phyloP scores from a whole-genome alignment of 2,888 invertebrate genomes.

The Cotesia congregata region DNA sequence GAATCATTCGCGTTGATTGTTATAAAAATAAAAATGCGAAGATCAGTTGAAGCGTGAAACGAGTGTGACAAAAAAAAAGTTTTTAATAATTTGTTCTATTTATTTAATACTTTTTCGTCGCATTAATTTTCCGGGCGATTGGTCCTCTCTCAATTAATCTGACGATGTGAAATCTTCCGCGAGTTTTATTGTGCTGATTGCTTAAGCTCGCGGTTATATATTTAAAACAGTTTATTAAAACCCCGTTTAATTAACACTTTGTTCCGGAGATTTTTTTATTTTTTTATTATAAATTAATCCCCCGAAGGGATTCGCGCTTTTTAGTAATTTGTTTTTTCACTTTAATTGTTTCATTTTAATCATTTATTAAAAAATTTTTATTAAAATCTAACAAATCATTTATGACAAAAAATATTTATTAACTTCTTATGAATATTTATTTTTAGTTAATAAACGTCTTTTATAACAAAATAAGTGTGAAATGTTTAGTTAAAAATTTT shows the following conservation, averaged over 20 bases:
- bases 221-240: background rate
- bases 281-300: too few species aligned
- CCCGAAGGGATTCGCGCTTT: too few species aligned
- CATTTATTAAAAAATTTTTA: too few species aligned
- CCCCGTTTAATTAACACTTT: background rate
- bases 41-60: background rate
- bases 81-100: background rate
- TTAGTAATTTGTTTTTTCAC: too few species aligned
- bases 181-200: background rate
- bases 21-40: background rate
- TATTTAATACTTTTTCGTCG: background rate
- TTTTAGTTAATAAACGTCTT: too few species aligned
- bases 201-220: background rate
- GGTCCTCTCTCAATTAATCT: background rate
- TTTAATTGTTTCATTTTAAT: too few species aligned
- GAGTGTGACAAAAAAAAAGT: background rate
- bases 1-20: background rate
- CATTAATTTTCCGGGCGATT: background rate
- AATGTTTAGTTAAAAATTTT: too few species aligned
- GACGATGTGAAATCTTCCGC: background rate
- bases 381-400: too few species aligned
- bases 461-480: too few species aligned
- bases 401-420: too few species aligned
- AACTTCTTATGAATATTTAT: too few species aligned
- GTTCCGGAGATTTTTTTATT: too few species aligned